Base-by-base conservation (phyloP, 2,113 vertebrate genomes). In the Microcebus lehilahytsara region DNA sequence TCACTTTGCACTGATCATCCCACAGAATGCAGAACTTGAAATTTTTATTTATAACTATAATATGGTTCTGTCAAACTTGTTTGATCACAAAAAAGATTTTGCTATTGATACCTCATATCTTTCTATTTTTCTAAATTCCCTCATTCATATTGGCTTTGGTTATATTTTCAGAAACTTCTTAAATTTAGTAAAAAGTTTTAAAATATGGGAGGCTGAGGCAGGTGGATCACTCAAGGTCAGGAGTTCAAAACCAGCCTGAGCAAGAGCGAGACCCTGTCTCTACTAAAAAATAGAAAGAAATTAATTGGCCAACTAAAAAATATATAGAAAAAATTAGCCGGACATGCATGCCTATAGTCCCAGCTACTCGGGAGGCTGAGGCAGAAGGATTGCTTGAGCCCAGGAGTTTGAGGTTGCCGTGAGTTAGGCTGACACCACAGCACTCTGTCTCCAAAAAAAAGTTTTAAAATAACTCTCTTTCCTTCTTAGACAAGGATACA, bases 91-190 rank as follows among this genome's bases (percentile, higher is more conserved):
- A 75, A 75, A 88, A 84, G 7, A 75, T 88, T 19, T 91, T 84
- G 27, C 23, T 93, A 0, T 46, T 62, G 37, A 92, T 84, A 83
- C 37, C 53, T 42, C 37, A 58, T 80, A 72, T 0, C 22, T 93
- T 85, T 27, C 32, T 67, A 2, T 81, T 9, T 81, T 81, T 93
- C n/a, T 58, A 71, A 74, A 67, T 92, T 78, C 19, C 16, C 13
- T 66, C 16, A 23, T 40, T 96, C 12, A 75, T 62, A 30, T 5
- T 60, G n/a, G 9, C n/a, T 79, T 74, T 91, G 49, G 4, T 66
- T 85, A 66, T 81, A 17, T 86, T 51, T 90, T 92, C n/a, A 87
- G n/a, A 92, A n/a, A 80, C 49, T 78, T 93, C 2, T 93, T 94
- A 53, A 64, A 56, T 64, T 75, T 62, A 75, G n/a, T 90, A 12